phyloP scores from a whole-genome alignment of 1,140 invertebrate species.

The Macrosteles quadrilineatus region DNA sequence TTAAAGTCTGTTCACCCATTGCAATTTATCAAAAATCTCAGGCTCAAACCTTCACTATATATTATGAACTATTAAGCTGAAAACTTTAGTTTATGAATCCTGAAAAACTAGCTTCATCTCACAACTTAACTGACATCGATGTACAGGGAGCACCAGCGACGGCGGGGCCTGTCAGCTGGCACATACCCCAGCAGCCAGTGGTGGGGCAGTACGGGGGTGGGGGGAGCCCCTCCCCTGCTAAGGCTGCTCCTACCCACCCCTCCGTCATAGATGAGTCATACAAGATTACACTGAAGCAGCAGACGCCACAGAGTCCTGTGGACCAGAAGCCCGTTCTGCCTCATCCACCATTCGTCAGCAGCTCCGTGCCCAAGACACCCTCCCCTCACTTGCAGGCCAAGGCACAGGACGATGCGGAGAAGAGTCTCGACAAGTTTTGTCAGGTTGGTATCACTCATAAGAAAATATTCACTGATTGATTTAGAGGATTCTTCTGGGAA shows the following conservation, averaged over 20 bases:
- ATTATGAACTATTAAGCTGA: too few species aligned
- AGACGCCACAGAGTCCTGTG: neutral
- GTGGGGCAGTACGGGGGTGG: constrained; percentile 26
- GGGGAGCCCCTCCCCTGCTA: neutral
- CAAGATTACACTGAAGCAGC: constrained; percentile 51
- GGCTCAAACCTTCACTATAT: too few species aligned
- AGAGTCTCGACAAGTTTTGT: constrained; percentile 72
- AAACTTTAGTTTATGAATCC: too few species aligned
- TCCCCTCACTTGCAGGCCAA: constrained; percentile 61
- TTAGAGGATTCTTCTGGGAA: too few species aligned
- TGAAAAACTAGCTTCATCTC: too few species aligned
- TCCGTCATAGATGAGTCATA: constrained; percentile 53
- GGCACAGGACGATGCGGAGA: constrained; percentile 54
- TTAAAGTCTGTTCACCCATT: too few species aligned
- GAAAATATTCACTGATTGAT: too few species aligned
- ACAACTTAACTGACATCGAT: too few species aligned
- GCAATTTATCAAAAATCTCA: too few species aligned
- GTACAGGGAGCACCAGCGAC: too few species aligned
- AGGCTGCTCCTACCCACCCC: constrained; percentile 17
- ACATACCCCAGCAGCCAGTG: constrained; percentile 61
- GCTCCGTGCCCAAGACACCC: constrained; percentile 79
- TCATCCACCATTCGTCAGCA: constrained; percentile 48
- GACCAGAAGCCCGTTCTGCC: constrained; percentile 10
- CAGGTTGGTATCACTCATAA: constrained; percentile 46
- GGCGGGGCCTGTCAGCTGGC: constrained; percentile 51